Evolutionary conservation across 2,888 invertebrate genomes (phyloP), one percentile per base, ranked within the genome.

Genomic region (Reticulitermes lucifugus): DNA sequence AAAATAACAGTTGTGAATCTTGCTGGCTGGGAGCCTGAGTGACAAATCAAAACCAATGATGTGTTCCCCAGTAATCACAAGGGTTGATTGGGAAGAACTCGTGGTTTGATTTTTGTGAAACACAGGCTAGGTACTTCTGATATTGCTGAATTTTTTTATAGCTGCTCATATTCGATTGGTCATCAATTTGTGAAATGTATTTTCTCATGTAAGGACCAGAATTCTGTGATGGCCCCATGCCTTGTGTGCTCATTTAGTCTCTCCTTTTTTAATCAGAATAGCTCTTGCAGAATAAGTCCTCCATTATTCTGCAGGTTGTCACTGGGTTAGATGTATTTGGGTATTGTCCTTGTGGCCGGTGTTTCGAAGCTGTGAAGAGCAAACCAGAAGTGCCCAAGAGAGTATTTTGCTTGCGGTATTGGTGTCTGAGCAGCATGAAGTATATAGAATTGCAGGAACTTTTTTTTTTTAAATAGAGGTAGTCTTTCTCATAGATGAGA

Each of bases 21-120:
- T 65, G n/a, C 25, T 25, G n/a, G 65, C n/a, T 65, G 65, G 65
- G 65, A 65, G n/a, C 5, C 65, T 65, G 65, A 5, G 25, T 65
- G 65, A 65, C 65, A n/a, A 65, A n/a, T 65, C 65, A 65, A n/a
- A 65, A 65, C 65, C 65, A 65, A 3, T 65, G n/a, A 25, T 65
- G 65, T 65, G 65, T 65, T 25, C 55, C 65, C 25, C 65, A n/a
- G n/a, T n/a, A 10, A 25, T 25, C 6, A 65, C 25, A 65, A 25
- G 65, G 14, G 65, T 9, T 65, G 65, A 65, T 6, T n/a, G n/a
- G 65, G 14, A 65, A 65, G n/a, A 65, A 65, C 14, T 65, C n/a
- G 7, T 25, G 10, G n/a, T 12, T 6, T 46, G 55, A 5, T 55
- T 14, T 18, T 14, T 55, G 18, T 55, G 55, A 18, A 18, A 5